Percentiles rank a stretch among this genome's conserved stretches.
phyloP scores from a whole-genome alignment of 1,140 invertebrate species.

The Drosophila ercepeae region DNA sequence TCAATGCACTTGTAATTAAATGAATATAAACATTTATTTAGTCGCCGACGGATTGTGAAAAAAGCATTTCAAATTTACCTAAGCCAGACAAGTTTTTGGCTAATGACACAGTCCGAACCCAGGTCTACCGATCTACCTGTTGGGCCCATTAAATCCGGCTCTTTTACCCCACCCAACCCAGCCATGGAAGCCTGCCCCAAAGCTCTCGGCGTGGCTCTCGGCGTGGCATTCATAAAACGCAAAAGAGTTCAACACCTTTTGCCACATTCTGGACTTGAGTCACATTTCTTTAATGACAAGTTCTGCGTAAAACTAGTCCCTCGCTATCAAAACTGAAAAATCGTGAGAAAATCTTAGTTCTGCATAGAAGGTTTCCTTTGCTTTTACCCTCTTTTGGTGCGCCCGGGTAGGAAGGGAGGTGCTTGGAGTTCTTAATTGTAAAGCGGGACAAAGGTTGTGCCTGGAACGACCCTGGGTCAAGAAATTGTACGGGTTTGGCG shows the following conservation, averaged over 20 bases:
- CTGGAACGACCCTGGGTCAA: conserved; percentile 61
- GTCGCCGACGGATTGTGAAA: conserved; percentile 54
- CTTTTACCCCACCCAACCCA: conserved; percentile 26
- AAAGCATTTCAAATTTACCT: conserved; percentile 63
- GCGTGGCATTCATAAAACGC: conserved; percentile 32
- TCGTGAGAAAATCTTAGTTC: conserved; percentile 75
- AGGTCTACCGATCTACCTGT: conserved; percentile 58
- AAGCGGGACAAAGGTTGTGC: conserved; percentile 75
- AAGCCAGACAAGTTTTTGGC: conserved; percentile 49
- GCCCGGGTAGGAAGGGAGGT: not conserved
- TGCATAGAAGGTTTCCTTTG: conserved; percentile 51
- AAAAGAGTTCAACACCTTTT: conserved; percentile 77
- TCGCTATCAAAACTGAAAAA: conserved; percentile 64
- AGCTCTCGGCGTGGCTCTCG: not conserved
- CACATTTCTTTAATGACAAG: conserved; percentile 67
- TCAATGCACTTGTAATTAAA: conserved; percentile 76
- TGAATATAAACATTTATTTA: conserved; percentile 81
- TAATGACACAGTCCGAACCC: conserved; percentile 57
- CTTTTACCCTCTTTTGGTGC: conserved; percentile 25
- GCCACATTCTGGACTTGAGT: conserved; percentile 41
- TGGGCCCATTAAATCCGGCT: conserved; percentile 49
- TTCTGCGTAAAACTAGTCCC: conserved; percentile 74
- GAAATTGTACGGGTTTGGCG: conserved; percentile 44
- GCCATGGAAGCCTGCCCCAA: conserved; percentile 44
- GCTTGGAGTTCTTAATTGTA: conserved; percentile 38